Evolutionary conservation across 2,797 vertebrate genomes (phyloP).

Genomic region (Apogon hyalosoma): DNA sequence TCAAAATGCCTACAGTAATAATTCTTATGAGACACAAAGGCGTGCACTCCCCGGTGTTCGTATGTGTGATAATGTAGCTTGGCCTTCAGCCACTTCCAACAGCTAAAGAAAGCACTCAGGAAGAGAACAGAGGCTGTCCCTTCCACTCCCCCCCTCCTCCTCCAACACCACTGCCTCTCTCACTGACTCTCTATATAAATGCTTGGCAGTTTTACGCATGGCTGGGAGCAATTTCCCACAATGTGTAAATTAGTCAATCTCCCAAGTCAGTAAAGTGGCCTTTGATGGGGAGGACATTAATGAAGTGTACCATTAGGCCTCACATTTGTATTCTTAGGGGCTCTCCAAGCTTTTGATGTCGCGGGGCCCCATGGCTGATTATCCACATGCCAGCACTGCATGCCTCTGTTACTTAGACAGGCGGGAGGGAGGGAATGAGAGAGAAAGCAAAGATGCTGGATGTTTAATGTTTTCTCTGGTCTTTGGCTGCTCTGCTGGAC

Average conservation of each 20-base stretch:
- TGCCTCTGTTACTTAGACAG: conserved; percentile 84
- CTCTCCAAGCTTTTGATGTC: conserved; percentile 91
- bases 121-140: conserved; percentile 74
- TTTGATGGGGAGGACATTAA: conserved; percentile 94
- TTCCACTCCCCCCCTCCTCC: conserved; percentile 63
- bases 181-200: conserved; percentile 85
- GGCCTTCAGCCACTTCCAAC: conserved; percentile 79
- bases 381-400: conserved; percentile 89
- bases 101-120: conserved; percentile 73
- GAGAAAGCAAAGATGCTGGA: conserved; percentile 63
- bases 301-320: conserved; percentile 93
- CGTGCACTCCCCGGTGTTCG: conserved; percentile 52
- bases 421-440: conserved; percentile 56
- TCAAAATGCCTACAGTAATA: conserved; percentile 64
- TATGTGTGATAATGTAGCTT: conserved; percentile 75
- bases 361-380: conserved; percentile 87
- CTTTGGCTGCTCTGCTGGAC: conserved; percentile 54
- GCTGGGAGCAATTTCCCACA: conserved; percentile 97
- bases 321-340: conserved; percentile 90
- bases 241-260: conserved; percentile 98
- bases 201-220: conserved; percentile 89
- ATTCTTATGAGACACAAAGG: conserved; percentile 70
- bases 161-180: conserved; percentile 64
- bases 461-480: conserved; percentile 59
- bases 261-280: conserved; percentile 93